A percentile compares a stretch with the other conserved stretches of the same genome.
These are phyloP conservation scores for Pycnomerus fuliginosus DNA, from an alignment of 2,888 invertebrate genomes.

Conservation along the genomic window DNA sequence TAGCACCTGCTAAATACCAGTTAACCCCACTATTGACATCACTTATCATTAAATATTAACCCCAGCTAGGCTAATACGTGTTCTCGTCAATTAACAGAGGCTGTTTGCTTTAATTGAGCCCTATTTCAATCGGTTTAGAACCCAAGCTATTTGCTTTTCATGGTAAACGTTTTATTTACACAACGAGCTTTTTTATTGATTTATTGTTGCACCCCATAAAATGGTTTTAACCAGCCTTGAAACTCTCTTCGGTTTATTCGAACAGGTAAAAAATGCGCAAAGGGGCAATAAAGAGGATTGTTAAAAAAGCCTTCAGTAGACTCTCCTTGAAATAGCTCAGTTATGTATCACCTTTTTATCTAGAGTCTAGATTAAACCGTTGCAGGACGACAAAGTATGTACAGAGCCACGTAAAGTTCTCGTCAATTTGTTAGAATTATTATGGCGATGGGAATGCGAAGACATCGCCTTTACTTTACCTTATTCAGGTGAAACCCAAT, in stretches of 20 bases:
- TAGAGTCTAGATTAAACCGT: slow-evolving; percentile 8
- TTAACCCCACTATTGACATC: slow-evolving; percentile 50
- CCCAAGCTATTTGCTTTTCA: slow-evolving; percentile 6
- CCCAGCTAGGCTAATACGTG: slow-evolving; percentile 46
- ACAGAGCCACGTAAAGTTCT: too few relatives aligned
- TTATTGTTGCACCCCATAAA: too few relatives aligned
- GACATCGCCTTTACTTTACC: too few relatives aligned
- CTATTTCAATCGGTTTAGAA: slow-evolving; percentile 40
- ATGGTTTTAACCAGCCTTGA: too few relatives aligned
- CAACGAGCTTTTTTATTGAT: slow-evolving; percentile 3
- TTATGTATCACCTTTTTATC: slow-evolving; percentile 1
- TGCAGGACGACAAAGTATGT: slow-evolving; percentile 3
- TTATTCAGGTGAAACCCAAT: too few relatives aligned
- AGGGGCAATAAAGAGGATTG: slow-evolving; percentile 1
- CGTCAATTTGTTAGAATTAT: too few relatives aligned
- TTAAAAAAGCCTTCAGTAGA: neutral
- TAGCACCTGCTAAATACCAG: slow-evolving; percentile 48
- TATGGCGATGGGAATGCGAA: too few relatives aligned
- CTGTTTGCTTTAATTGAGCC: slow-evolving; percentile 49
- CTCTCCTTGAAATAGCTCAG: neutral
- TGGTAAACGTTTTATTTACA: too few relatives aligned
- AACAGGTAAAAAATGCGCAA: slow-evolving; percentile 1
- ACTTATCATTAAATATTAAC: slow-evolving; percentile 52
- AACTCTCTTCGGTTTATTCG: neutral
- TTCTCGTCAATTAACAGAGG: slow-evolving; percentile 48